Evolutionary conservation across 2,797 vertebrate genomes (phyloP).

Genomic region (Alauda arvensis): DNA sequence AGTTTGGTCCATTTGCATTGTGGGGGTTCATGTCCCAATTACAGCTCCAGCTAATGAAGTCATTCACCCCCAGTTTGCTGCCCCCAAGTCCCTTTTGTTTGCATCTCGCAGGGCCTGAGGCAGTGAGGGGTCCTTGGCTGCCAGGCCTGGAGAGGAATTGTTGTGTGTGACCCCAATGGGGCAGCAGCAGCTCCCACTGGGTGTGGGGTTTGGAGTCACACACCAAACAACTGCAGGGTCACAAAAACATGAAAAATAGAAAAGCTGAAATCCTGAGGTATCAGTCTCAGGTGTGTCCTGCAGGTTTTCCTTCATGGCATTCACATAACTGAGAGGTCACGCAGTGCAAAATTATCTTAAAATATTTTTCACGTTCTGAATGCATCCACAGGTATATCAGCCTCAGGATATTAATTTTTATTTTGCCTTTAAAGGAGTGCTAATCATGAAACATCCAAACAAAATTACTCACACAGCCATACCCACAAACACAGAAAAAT

Average conservation of each 20-base stretch:
- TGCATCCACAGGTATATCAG: no score
- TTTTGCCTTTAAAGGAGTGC: neutral
- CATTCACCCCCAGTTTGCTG: neutral
- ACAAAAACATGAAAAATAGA: fast-evolving
- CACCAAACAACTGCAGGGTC: neutral
- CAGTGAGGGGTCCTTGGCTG: neutral
- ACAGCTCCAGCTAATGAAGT: neutral
- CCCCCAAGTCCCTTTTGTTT: neutral
- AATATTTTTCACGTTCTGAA: fast-evolving
- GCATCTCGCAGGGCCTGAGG: neutral
- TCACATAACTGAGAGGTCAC: neutral
- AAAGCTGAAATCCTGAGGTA: neutral
- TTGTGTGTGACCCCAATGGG: neutral
- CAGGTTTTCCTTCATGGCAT: neutral
- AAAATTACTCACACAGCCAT: neutral
- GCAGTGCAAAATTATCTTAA: fast-evolving
- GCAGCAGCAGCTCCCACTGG: neutral
- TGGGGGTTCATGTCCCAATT: neutral
- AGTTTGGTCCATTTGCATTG: neutral
- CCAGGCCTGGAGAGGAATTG: neutral
- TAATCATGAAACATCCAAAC: neutral
- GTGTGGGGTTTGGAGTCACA: neutral
- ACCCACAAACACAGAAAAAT: neutral
- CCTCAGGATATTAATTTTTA: neutral
- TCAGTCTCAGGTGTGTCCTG: neutral